phyloP scores from a whole-genome alignment of 1,140 invertebrate genomes.

The Stenopsyche tienmushanensis region DNA sequence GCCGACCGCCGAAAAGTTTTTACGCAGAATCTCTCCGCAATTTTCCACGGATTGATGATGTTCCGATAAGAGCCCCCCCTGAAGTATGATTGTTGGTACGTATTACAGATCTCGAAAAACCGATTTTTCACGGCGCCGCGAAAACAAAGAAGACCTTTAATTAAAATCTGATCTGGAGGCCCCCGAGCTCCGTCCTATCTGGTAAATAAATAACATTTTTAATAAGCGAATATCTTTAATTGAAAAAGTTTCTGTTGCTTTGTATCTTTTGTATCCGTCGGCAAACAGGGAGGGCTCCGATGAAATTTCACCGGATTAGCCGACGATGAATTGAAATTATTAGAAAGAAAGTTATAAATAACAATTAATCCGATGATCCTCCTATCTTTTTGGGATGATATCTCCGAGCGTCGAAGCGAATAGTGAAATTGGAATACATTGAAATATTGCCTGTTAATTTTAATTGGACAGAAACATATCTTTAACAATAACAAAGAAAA shows the following conservation, averaged over 20 bases:
- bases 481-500: no score
- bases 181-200: not conserved
- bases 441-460: no score
- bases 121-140: not conserved
- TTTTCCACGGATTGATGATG: not conserved
- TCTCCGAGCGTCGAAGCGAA: no score
- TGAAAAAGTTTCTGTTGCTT: not conserved
- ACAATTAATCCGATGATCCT: no score
- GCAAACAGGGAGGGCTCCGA: no score
- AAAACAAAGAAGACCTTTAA: not conserved
- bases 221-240: not conserved
- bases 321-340: no score
- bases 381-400: no score
- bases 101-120: not conserved
- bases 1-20: no score
- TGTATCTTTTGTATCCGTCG: not conserved
- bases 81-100: not conserved
- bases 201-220: not conserved
- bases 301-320: no score
- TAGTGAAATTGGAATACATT: no score
- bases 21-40: not conserved
- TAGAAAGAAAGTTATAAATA: no score
- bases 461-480: no score
- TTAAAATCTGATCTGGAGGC: not conserved
- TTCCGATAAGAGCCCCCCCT: not conserved